Percentiles rank a stretch among this genome's conserved stretches.
Evolutionary conservation across 2,888 invertebrate genomes (phyloP).

Genomic region (Leucophora obtusa): DNA sequence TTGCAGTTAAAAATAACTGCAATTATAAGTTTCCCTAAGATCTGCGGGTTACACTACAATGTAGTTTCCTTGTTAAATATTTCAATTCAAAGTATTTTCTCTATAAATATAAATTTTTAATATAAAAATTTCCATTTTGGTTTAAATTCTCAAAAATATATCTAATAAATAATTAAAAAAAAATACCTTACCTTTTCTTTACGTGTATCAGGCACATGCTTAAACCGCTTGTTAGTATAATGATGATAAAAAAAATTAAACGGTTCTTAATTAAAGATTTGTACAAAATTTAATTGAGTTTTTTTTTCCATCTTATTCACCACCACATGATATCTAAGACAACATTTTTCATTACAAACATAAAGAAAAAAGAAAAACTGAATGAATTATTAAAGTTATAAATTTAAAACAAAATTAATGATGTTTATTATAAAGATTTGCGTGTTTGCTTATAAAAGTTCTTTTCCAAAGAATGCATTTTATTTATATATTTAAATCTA

Average conservation of each 20-base stretch:
- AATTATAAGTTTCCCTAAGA: too few relatives aligned
- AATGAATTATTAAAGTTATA: constrained; percentile 6
- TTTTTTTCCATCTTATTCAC: not conserved
- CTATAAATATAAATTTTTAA: too few relatives aligned
- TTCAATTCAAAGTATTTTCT: too few relatives aligned
- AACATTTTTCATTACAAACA: constrained; percentile 3
- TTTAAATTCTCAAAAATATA: too few relatives aligned
- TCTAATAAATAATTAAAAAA: too few relatives aligned
- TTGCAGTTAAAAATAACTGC: too few relatives aligned
- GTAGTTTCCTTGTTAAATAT: too few relatives aligned
- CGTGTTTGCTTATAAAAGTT: constrained; percentile 34
- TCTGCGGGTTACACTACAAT: too few relatives aligned
- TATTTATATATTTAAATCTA: not conserved
- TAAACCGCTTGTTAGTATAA: not conserved
- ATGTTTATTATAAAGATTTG: constrained; percentile 39
- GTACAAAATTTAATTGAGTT: constrained; percentile 32
- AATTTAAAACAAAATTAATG: constrained; percentile 22
- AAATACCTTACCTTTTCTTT: too few relatives aligned
- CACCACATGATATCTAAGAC: constrained; percentile 9
- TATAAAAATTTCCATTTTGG: too few relatives aligned
- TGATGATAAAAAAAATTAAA: constrained; percentile 41
- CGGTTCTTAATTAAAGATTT: constrained; percentile 45
- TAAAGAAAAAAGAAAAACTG: not conserved
- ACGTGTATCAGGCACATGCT: constrained; percentile 3
- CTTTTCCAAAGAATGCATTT: not conserved